phyloP scores from a whole-genome alignment of 1,140 invertebrate genomes.

The Epicauta chinensis region DNA sequence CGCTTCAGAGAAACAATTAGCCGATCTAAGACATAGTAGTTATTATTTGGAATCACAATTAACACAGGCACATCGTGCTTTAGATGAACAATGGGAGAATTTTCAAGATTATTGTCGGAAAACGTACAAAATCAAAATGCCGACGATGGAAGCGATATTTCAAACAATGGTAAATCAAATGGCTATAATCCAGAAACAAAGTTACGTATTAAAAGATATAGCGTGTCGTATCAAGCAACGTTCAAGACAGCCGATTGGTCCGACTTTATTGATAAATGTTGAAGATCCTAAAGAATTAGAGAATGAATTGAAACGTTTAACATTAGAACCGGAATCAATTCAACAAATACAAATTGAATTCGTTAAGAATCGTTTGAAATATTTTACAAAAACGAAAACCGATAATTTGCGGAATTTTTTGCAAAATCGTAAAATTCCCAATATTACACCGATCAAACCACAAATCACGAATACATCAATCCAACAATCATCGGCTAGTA shows the following conservation, averaged over 20 bases:
- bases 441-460: slow-evolving; percentile 29
- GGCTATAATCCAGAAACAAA: slow-evolving; percentile 52
- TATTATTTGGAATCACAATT: slow-evolving; percentile 58
- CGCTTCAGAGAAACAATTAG: slow-evolving; percentile 48
- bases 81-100: slow-evolving; percentile 57
- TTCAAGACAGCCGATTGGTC: slow-evolving; percentile 8
- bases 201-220: slow-evolving; percentile 37
- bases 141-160: slow-evolving; percentile 59
- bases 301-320: slow-evolving; percentile 29
- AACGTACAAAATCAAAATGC: slow-evolving; percentile 46
- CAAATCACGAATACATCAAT: slow-evolving; percentile 23
- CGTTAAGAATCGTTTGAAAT: slow-evolving; percentile 22
- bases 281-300: slow-evolving; percentile 25
- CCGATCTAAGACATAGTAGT: slow-evolving; percentile 51
- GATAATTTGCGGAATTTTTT: slow-evolving; percentile 27
- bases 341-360: slow-evolving; percentile 26
- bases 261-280: slow-evolving; percentile 25
- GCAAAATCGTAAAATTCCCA: slow-evolving; percentile 22
- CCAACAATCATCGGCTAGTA: slow-evolving; percentile 18
- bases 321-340: slow-evolving; percentile 25
- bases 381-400: slow-evolving; percentile 25
- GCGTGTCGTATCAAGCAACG: slow-evolving; percentile 23
- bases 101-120: slow-evolving; percentile 47
- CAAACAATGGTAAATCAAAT: slow-evolving; percentile 58
- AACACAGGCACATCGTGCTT: slow-evolving; percentile 48